These are phyloP conservation scores for Toxotes chatareus DNA, from an alignment of 2,113 vertebrate species.

Conservation along the genomic window DNA sequence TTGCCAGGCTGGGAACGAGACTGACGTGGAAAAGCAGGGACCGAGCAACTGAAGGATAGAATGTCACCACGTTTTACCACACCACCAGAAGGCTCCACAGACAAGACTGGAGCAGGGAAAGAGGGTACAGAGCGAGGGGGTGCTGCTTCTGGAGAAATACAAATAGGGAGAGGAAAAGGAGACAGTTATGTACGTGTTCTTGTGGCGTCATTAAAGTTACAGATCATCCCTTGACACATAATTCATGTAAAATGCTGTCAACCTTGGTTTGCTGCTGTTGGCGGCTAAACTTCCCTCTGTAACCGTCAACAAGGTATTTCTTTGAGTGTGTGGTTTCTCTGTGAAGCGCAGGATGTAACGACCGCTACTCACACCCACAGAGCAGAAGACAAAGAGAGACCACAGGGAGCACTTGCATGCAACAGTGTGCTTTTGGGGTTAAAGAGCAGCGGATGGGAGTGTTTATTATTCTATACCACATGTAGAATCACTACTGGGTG, in stretches of 20 bases:
- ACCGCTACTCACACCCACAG: conserved; percentile 63
- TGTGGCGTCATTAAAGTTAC: background rate
- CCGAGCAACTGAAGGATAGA: conserved; percentile 67
- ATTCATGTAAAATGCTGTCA: background rate
- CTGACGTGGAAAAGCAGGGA: conserved; percentile 24
- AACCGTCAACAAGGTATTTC: too few relatives aligned
- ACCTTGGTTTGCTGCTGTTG: background rate
- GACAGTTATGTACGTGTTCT: background rate
- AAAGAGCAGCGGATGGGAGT: conserved; percentile 63
- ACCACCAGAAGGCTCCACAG: conserved; percentile 62
- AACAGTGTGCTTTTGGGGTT: conserved; percentile 21
- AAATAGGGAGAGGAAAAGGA: background rate
- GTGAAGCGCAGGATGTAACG: conserved; percentile 75
- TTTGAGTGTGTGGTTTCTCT: conserved; percentile 56
- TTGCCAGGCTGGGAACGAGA: conserved; percentile 9
- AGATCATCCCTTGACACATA: background rate
- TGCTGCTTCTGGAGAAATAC: conserved; percentile 19
- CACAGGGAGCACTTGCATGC: conserved; percentile 66
- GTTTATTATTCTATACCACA: conserved; percentile 73
- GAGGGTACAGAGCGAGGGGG: conserved; percentile 7
- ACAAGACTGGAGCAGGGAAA: conserved; percentile 60
- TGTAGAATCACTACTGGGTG: conserved; percentile 24
- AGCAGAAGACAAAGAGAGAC: conserved; percentile 66
- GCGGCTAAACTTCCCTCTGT: background rate
- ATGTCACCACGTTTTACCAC: conserved; percentile 60